These are phyloP conservation scores for Sprattus sprattus DNA, from an alignment of 2,113 vertebrate genomes.

Conservation along the genomic window DNA sequence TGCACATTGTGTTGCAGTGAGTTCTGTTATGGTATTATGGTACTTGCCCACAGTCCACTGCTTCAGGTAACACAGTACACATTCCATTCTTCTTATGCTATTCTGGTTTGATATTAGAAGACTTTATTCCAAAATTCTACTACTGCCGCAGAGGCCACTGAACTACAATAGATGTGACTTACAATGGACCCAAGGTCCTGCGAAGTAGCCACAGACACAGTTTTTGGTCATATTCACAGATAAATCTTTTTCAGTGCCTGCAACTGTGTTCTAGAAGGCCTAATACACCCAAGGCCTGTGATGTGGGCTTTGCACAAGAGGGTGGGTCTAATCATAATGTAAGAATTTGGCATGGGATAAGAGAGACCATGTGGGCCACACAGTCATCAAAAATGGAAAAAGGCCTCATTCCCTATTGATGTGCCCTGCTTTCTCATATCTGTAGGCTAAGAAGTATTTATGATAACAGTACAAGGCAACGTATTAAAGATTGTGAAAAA, in stretches of 20 bases:
- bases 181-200: background rate
- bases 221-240: background rate
- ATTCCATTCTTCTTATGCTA: background rate
- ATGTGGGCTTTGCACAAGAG: background rate
- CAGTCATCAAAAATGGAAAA: conserved; percentile 4
- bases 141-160: background rate
- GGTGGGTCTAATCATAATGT: background rate
- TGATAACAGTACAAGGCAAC: background rate
- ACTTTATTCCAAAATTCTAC: background rate
- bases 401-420: background rate
- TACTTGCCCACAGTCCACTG: background rate
- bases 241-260: background rate
- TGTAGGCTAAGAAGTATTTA: background rate
- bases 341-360: background rate
- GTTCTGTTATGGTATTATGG: too few species aligned
- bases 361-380: background rate
- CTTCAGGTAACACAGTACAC: background rate
- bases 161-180: background rate
- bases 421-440: background rate
- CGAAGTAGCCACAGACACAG: background rate
- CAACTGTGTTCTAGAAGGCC: background rate
- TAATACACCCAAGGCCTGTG: background rate
- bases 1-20: too few species aligned
- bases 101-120: background rate
- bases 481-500: background rate